Conservation (phyloP, 2,797 vertebrate species). For the Poecilia gillii region DNA sequence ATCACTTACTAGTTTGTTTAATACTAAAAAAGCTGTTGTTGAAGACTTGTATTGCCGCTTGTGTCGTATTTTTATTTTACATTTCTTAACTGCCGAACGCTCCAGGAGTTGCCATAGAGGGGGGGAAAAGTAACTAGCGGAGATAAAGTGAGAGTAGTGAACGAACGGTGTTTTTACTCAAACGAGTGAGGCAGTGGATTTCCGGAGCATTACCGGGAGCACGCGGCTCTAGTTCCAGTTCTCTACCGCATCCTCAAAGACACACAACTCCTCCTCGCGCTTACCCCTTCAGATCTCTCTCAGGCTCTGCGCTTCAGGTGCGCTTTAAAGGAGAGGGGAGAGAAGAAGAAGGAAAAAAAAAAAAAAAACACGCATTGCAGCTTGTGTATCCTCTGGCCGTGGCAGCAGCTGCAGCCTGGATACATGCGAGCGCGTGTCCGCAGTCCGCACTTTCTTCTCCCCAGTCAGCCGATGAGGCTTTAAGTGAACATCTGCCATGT, state of each 20-base stretch:
- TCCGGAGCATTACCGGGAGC: slow-evolving; percentile 1
- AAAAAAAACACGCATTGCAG: slow-evolving; percentile 81
- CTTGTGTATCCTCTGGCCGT: slow-evolving; percentile 61
- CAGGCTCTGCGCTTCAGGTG: slow-evolving; percentile 63
- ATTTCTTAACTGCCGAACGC: slow-evolving; percentile 26
- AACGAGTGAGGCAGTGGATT: slow-evolving; percentile 41
- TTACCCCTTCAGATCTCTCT: slow-evolving; percentile 28
- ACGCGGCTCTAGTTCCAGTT: not conserved
- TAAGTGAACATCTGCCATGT: slow-evolving; percentile 44
- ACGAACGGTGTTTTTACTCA: slow-evolving; percentile 11
- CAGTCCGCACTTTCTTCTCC: slow-evolving; percentile 51
- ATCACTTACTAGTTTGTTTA: slow-evolving; percentile 58
- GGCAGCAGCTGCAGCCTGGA: slow-evolving; percentile 56
- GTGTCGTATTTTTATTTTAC: slow-evolving; percentile 1
- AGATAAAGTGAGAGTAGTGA: slow-evolving; percentile 41
- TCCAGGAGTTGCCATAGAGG: slow-evolving; percentile 17
- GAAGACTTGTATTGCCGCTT: not conserved
- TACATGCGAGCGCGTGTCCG: slow-evolving; percentile 37
- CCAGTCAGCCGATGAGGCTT: slow-evolving; percentile 28
- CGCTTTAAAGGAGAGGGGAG: slow-evolving; percentile 53
- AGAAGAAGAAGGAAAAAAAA: slow-evolving; percentile 4
- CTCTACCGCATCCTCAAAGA: slow-evolving; percentile 27
- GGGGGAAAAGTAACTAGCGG: slow-evolving; percentile 45
- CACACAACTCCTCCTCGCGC: slow-evolving; percentile 44
- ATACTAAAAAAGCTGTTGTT: not conserved